Base-by-base conservation (phyloP, 2,113 vertebrate species). In the Seriola quinqueradiata region DNA sequence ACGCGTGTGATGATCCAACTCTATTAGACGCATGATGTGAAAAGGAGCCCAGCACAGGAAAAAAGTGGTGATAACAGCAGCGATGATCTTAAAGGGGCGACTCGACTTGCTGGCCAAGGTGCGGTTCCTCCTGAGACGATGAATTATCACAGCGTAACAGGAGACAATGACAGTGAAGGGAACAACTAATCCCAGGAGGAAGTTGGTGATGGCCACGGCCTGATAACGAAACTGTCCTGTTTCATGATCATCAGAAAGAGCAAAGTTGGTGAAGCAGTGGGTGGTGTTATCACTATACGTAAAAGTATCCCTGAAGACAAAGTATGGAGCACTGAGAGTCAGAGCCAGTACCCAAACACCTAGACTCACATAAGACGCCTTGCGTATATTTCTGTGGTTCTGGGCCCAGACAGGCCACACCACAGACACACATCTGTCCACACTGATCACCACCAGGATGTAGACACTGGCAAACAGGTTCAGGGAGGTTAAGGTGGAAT, bases 1-100 rank as follows among this genome's bases (percentile, higher is more conserved):
- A 8, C 89, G 40, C 77, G 92, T 90, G 74, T 94, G 63, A 40
- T 40, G 6, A 40, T 92, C 87, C 89, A 95, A 60, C 89, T 96
- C 95, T 77, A 95, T 93, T 7, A 96, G 80, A 58, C 69, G 61
- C 86, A 98, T 94, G 72, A 96, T 93, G 0, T 97, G 97, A 81
- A 96, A 97, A 1, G 97, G 97, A 61, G 96, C 94, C 95, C 97
- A 97, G 88, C 97, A 98, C 50, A 97, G 85, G 90, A 97, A 97
- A 70, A 97, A 97, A 0, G 95, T 95, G 23, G 87, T 90, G 8
- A 97, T 97, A 61, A 97, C 96, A 0, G 40, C 96, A 1, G 95
- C 95, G 4, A 97, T 97, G 74, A 97, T 96, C 83, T 95, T 95
- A 79, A 97, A 96, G 0, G 97, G 92, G 25, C 95, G 96, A 0